Evolutionary conservation across 2,888 invertebrate species (phyloP).

Genomic region (Odontocerum albicorne): DNA sequence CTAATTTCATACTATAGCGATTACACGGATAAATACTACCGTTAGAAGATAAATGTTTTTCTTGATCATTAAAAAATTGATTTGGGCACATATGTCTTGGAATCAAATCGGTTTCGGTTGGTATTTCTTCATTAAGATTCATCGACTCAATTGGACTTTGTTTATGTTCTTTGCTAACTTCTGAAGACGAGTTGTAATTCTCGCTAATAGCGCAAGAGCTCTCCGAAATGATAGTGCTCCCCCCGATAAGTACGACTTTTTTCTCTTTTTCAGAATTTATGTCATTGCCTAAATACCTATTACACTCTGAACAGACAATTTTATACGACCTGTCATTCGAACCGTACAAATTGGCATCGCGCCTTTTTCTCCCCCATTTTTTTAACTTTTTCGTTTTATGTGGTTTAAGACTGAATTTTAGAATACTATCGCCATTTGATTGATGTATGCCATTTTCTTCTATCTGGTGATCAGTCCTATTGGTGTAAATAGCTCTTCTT

Average conservation of each 20-base stretch:
- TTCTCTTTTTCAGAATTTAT: slow-evolving; percentile 11
- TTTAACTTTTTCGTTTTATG: slow-evolving; percentile 22
- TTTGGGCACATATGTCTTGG: slow-evolving; percentile 33
- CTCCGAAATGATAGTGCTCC: slow-evolving; percentile 3
- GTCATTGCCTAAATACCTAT: slow-evolving; percentile 28
- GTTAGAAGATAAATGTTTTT: neutral
- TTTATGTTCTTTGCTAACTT: slow-evolving; percentile 3
- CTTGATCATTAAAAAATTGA: slow-evolving; percentile 12
- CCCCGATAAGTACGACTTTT: slow-evolving; percentile 11
- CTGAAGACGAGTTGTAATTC: slow-evolving; percentile 23
- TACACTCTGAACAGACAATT: slow-evolving; percentile 31
- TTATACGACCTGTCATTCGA: slow-evolving; percentile 23
- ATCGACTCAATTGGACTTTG: neutral
- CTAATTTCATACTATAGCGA: neutral
- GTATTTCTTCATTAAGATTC: neutral
- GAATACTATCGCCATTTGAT: slow-evolving; percentile 4
- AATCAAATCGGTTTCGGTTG: slow-evolving; percentile 28
- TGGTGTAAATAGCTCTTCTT: slow-evolving; percentile 25
- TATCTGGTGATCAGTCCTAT: slow-evolving; percentile 19
- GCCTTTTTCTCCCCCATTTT: slow-evolving; percentile 29
- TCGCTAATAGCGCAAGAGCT: slow-evolving; percentile 14
- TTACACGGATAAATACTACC: slow-evolving; percentile 7
- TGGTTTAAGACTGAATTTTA: neutral
- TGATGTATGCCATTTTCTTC: slow-evolving; percentile 13
- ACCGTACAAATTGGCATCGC: slow-evolving; percentile 10